Evolutionary conservation across 2,113 vertebrate genomes (phyloP).

Genomic region (Oxygymnocypris stewartii): DNA sequence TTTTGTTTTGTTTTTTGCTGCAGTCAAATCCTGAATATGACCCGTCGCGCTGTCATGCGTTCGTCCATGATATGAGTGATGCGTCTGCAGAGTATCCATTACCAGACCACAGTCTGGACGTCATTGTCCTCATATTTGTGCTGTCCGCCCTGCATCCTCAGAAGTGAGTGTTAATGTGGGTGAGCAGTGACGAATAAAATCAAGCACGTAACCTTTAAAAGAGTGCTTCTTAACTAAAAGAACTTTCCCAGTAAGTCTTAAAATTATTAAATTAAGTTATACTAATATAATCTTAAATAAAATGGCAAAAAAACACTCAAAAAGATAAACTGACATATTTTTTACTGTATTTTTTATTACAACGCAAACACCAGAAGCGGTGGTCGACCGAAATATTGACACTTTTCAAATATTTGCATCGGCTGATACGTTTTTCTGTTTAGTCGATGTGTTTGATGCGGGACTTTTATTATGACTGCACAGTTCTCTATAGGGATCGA

Average conservation of each 20-base stretch:
- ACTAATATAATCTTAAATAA: background rate
- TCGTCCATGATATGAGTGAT: conserved; percentile 89
- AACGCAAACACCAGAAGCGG: too few relatives aligned
- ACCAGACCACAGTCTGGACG: conserved; percentile 82
- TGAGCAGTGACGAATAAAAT: background rate
- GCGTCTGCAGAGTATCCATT: conserved; percentile 80
- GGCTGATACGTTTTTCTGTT: too few relatives aligned
- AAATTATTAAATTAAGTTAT: background rate
- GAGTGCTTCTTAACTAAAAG: background rate
- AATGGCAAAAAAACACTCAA: too few relatives aligned
- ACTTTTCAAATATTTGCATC: too few relatives aligned
- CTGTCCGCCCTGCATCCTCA: conserved; percentile 91
- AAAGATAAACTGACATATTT: too few relatives aligned
- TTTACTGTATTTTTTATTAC: too few relatives aligned
- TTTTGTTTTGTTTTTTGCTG: conserved; percentile 39
- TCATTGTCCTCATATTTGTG: conserved; percentile 94
- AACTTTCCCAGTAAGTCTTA: background rate
- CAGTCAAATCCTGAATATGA: conserved; percentile 88
- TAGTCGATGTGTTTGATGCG: too few relatives aligned
- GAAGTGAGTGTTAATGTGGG: conserved; percentile 77
- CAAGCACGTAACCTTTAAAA: background rate
- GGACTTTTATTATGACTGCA: too few relatives aligned
- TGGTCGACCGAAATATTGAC: too few relatives aligned
- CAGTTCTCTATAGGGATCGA: too few relatives aligned
- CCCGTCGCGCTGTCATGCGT: conserved; percentile 85